Base-by-base conservation (phyloP, 92 coral and sea anemone species). In the Parazoanthus atlanticus region DNA sequence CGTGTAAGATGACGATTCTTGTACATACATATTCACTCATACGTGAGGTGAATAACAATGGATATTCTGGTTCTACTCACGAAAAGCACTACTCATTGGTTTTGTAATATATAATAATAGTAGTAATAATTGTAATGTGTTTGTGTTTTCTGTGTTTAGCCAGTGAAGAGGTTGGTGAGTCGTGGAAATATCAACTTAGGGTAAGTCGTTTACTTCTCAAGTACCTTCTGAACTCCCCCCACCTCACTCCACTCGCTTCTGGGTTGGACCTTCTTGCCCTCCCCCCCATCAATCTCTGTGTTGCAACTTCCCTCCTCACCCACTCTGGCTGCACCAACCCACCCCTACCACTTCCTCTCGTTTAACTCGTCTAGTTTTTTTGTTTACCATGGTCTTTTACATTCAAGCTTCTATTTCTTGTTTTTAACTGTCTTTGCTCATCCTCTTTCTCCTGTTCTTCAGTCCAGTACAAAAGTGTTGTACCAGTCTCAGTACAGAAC, bases 131-230 rank as follows among this genome's bases (percentile, higher is more conserved):
- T 61, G 28, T 25, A 0, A 25, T 70, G 26, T 15, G 2, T 40
- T 7, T 82, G 58, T 83, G 64, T 76, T 81, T 64, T 29, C 34
- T 80, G 3, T 80, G 58, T 69, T 25, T 88, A 96, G 99, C 93
- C 10, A 94, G 86, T 78, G 98, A 96, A 85, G 99, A 96, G 40
- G 98, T 92, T 69, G 99, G 99, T 11, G 99, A 96, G 73, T 94
- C 98, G 9, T 96, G 99, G 99, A 86, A 96, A 30, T 96, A 95
- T 77, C 98, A 95, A 85, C 88, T 96, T 32, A 91, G 96, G 93
- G 99, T 96, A 88, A 46, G 85, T 73, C 16, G 7, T 49, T 47
- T 38, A 33, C 8, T 84, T 33, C 36, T 36, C 58, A 29, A 10
- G 31, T n/a, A 0, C 54, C 21, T 67, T 47, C 19, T 84, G 2